These are phyloP conservation scores for Hippocampus comes DNA, from an alignment of 2,113 vertebrate genomes.

Conservation along the genomic window DNA sequence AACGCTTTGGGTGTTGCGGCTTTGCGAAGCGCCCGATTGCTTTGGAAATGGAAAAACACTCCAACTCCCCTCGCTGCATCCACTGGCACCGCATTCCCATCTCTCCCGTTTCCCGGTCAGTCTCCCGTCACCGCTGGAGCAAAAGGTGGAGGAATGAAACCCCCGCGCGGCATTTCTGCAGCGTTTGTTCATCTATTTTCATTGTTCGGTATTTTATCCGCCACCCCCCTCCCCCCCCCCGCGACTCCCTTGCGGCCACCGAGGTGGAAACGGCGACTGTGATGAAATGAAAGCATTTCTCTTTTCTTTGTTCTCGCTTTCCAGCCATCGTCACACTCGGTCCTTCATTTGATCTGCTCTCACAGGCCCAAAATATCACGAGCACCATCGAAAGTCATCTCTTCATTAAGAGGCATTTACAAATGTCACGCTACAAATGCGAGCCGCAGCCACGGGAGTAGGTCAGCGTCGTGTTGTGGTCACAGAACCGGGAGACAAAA, in stretches of 20 bases:
- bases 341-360: slow-evolving; percentile 43
- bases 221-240: not conserved
- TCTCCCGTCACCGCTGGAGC: slow-evolving; percentile 25
- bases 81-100: slow-evolving; percentile 6
- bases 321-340: slow-evolving; percentile 33
- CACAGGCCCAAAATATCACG: slow-evolving; percentile 46
- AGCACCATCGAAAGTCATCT: slow-evolving; percentile 51
- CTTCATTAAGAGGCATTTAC: slow-evolving; percentile 41
- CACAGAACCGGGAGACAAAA: slow-evolving; percentile 4
- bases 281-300: slow-evolving; percentile 60
- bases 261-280: slow-evolving; percentile 69
- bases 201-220: slow-evolving; percentile 1
- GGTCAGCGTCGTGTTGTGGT: not conserved
- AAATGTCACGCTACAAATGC: slow-evolving; percentile 45
- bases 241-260: slow-evolving; percentile 62
- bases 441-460: slow-evolving; percentile 3
- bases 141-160: slow-evolving; percentile 52
- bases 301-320: slow-evolving; percentile 44
- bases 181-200: slow-evolving; percentile 45
- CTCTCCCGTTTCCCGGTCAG: slow-evolving; percentile 3
- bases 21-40: slow-evolving; percentile 63
- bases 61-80: not conserved
- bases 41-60: slow-evolving; percentile 51
- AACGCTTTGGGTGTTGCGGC: slow-evolving; percentile 59
- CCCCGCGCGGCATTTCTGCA: slow-evolving; percentile 55